These are phyloP conservation scores for Latrodectus elegans DNA, from an alignment of 2,888 invertebrate genomes.

Conservation along the genomic window DNA sequence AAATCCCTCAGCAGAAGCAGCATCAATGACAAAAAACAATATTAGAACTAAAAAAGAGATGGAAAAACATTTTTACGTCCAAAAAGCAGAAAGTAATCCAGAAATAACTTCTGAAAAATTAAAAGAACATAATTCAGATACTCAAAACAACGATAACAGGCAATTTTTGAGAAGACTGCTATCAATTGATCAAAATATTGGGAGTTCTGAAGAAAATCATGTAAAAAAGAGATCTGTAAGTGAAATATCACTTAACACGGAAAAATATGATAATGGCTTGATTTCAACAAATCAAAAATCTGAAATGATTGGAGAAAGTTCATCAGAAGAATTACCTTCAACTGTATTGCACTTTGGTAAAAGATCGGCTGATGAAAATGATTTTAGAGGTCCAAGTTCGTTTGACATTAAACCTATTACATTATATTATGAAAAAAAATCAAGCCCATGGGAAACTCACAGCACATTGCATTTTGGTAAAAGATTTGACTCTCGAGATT, in stretches of 20 bases:
- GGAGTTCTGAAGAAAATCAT: neutral
- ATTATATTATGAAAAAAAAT: conserved; percentile 45
- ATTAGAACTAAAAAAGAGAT: too few species aligned
- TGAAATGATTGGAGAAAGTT: neutral
- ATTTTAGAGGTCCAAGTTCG: neutral
- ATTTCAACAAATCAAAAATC: neutral
- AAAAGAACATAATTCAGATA: too few species aligned
- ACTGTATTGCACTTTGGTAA: conserved; percentile 24
- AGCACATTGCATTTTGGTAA: conserved; percentile 29
- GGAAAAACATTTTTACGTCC: too few species aligned
- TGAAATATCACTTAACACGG: neutral
- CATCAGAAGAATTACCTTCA: neutral
- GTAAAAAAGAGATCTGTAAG: neutral
- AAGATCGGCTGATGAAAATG: conserved; percentile 11
- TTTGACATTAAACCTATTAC: conserved; percentile 12
- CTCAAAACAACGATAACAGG: too few species aligned
- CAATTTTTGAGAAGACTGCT: too few species aligned
- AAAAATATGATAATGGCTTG: neutral
- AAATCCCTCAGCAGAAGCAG: too few species aligned
- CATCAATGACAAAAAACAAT: too few species aligned
- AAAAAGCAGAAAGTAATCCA: too few species aligned
- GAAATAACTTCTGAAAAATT: too few species aligned
- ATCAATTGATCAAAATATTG: neutral
- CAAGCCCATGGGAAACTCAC: conserved; percentile 18
- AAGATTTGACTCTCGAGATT: conserved; percentile 15